Percentiles rank a stretch among this genome's conserved stretches.
Evolutionary conservation across 2,888 invertebrate species (phyloP).

Genomic region (Oligia strigilis): DNA sequence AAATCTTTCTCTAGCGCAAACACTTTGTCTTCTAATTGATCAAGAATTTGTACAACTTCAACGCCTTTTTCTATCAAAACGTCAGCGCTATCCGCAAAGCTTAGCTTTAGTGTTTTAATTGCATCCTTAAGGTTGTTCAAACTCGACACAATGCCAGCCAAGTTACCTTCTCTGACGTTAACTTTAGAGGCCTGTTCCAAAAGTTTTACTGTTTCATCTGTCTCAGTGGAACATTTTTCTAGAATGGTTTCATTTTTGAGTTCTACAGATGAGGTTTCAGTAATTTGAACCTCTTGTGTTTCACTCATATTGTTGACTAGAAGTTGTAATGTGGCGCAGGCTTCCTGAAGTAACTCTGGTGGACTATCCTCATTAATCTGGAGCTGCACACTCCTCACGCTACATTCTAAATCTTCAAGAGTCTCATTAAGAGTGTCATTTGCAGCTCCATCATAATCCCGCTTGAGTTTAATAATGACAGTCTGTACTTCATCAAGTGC

Average conservation of each 20-base stretch:
- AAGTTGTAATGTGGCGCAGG: slow-evolving; percentile 83
- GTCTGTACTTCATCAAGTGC: slow-evolving; percentile 87
- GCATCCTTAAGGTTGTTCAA: slow-evolving; percentile 75
- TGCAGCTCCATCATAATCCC: slow-evolving; percentile 79
- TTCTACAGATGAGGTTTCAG: slow-evolving; percentile 61
- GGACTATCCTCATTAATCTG: slow-evolving; percentile 86
- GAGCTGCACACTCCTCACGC: slow-evolving; percentile 87
- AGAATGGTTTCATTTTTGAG: slow-evolving; percentile 69
- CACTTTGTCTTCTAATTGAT: slow-evolving; percentile 85
- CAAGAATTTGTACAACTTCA: slow-evolving; percentile 82
- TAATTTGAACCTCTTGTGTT: slow-evolving; percentile 70
- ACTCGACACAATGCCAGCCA: slow-evolving; percentile 70
- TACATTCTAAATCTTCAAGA: slow-evolving; percentile 89
- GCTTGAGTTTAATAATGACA: slow-evolving; percentile 85
- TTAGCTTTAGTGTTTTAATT: slow-evolving; percentile 76
- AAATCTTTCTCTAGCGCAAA: slow-evolving; percentile 83
- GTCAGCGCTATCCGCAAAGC: slow-evolving; percentile 77
- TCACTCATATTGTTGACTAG: slow-evolving; percentile 81
- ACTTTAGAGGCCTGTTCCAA: slow-evolving; percentile 84
- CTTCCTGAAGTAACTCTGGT: slow-evolving; percentile 82
- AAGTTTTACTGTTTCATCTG: slow-evolving; percentile 79
- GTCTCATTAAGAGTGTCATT: slow-evolving; percentile 86
- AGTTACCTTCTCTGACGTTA: slow-evolving; percentile 72
- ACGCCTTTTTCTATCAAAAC: slow-evolving; percentile 84
- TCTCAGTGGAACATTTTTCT: slow-evolving; percentile 76